Evolutionary conservation across 2,113 vertebrate genomes (phyloP), one percentile per base, ranked within the genome.

Genomic region (Spheniscus mendiculus): DNA sequence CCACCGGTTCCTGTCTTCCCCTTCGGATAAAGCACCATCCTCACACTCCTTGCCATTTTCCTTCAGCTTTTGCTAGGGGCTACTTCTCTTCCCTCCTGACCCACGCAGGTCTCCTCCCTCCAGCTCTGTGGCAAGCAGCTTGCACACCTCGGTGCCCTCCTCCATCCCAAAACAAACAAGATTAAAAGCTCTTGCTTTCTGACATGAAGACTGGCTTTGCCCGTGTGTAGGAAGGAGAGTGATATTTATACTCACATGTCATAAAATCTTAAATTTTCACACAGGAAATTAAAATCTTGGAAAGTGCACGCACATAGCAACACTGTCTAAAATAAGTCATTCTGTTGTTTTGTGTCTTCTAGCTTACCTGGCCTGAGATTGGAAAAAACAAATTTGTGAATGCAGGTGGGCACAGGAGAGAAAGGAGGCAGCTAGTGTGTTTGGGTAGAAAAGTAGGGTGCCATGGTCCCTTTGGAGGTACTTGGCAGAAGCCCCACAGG

Each of bases 251-350:
- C 16, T 56, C 61, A 77, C 29, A 36, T 45, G 55, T 61, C 58
- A 80, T 56, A 96, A 94, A 81, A 95, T 50, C 76, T 96, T 69
- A 72, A 52, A 80, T 86, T 91, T 93, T 95, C 91, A 53, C 53
- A 50, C 19, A 89, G 72, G 58, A 93, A 89, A 77, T 90, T 11
- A 59, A 69, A 84, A 81, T 44, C 42, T 81, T 88, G 17, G 66
- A 76, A 93, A 96, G 47, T 40, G 30, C n/a, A 74, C 1, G 2
- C 58, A 69, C 12, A 83, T 11, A 76, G 55, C 8, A 6, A 79
- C 9, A 25, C 18, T 76, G 26, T 19, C 78, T 79, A 65, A 85
- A 96, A 82, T 55, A 78, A 82, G 77, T 69, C 32, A 8, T 80
- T 93, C 19, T 69, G 19, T 34, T n/a, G 22, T 32, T 66, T 87